These are phyloP conservation scores for Nettapus auritus DNA, from an alignment of 2,113 vertebrate species.

Conservation along the genomic window DNA sequence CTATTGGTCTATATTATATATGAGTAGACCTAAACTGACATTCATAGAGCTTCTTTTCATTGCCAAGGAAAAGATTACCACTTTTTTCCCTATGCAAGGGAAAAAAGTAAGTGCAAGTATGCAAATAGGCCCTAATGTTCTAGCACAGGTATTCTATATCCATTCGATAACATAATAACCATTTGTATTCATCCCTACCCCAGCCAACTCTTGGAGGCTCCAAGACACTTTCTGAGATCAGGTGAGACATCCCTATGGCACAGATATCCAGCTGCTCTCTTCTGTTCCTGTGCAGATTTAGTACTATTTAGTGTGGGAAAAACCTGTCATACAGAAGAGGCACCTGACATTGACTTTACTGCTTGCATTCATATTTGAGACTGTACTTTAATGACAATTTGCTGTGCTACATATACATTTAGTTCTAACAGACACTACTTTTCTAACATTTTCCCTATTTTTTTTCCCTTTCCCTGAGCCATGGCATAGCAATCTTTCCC, in stretches of 20 bases:
- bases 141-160: neutral
- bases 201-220: neutral
- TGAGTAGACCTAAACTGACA: neutral
- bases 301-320: neutral
- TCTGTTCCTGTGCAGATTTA: neutral
- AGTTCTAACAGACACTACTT: slow-evolving; percentile 16
- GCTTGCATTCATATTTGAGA: neutral
- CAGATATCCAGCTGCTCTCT: neutral
- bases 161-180: neutral
- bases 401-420: neutral
- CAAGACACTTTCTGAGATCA: neutral
- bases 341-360: neutral
- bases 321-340: neutral
- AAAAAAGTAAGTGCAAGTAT: neutral
- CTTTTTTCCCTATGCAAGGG: neutral
- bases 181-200: neutral
- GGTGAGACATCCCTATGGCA: neutral
- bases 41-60: neutral
- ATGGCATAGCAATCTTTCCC: neutral
- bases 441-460: neutral
- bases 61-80: neutral
- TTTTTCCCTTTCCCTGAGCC: slow-evolving; percentile 39
- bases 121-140: neutral
- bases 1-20: neutral
- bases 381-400: slow-evolving; percentile 37